Conservation (phyloP, 2,113 vertebrate species). For the Chauna torquata region DNA sequence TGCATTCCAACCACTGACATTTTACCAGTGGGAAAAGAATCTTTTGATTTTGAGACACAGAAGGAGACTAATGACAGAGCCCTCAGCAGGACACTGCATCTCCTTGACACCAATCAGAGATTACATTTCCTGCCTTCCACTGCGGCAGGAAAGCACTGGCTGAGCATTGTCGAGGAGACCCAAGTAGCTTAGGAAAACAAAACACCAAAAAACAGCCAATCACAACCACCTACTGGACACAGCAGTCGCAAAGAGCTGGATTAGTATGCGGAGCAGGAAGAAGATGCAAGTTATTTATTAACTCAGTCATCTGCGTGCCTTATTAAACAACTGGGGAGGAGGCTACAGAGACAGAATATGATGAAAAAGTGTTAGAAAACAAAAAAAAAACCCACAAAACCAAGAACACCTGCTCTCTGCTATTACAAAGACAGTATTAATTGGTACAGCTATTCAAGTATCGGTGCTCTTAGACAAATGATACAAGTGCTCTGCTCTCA, state of each 20-base stretch:
- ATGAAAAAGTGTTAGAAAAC: neutral
- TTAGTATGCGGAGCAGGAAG: constrained; percentile 8
- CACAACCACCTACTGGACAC: neutral
- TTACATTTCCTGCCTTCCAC: constrained; percentile 45
- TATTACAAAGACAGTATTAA: neutral
- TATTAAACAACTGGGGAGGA: neutral
- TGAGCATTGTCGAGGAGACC: constrained; percentile 29
- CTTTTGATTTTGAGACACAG: constrained; percentile 28
- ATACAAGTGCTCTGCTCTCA: neutral
- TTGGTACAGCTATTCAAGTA: neutral
- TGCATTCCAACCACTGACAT: constrained; percentile 10
- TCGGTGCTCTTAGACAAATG: neutral
- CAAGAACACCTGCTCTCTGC: neutral
- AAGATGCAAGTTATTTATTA: neutral
- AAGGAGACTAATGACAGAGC: constrained; percentile 34
- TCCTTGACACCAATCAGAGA: constrained; percentile 47
- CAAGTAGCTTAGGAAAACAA: neutral
- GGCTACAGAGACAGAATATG: neutral
- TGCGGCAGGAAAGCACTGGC: constrained; percentile 24
- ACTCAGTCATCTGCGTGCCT: neutral
- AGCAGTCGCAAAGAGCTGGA: neutral
- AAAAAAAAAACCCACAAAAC: neutral
- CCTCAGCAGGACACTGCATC: constrained; percentile 47
- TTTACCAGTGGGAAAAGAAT: constrained; percentile 25
- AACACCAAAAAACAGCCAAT: neutral